Percentiles rank a stretch among this genome's conserved stretches.
phyloP scores from a whole-genome alignment of 2,113 vertebrate species.

The Peucedramus taeniatus region DNA sequence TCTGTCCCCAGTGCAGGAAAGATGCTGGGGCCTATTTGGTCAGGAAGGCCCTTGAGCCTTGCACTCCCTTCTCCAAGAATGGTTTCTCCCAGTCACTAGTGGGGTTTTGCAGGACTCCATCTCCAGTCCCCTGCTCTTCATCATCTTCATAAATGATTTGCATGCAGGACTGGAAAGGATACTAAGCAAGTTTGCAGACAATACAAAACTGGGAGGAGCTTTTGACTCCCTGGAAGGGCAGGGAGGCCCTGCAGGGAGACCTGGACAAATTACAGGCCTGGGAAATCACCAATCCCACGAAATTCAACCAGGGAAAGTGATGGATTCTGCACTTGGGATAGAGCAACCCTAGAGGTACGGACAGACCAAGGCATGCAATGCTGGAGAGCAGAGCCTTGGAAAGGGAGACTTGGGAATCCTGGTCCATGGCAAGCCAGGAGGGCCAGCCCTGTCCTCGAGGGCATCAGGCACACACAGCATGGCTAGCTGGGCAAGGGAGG shows the following conservation, averaged over 20 bases:
- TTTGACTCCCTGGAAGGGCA: background rate
- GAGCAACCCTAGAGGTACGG: fast-evolving
- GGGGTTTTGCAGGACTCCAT: background rate
- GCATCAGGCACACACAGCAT: background rate
- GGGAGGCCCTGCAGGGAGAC: background rate
- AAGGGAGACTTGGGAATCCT: background rate
- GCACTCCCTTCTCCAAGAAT: background rate
- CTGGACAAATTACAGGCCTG: background rate
- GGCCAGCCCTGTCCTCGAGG: fast-evolving
- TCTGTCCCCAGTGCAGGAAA: background rate
- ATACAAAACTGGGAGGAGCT: background rate
- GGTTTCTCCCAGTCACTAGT: background rate
- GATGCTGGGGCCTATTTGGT: fast-evolving
- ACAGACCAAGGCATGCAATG: fast-evolving
- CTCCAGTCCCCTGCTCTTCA: background rate
- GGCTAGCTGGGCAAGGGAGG: fast-evolving
- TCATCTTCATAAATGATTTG: background rate
- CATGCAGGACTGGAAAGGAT: background rate
- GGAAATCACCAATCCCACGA: fast-evolving
- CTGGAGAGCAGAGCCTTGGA: background rate
- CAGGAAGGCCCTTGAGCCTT: fast-evolving
- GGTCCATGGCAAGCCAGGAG: background rate
- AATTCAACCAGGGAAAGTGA: background rate
- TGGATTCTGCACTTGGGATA: background rate
- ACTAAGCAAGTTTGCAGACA: background rate